Conservation (phyloP, 2,888 invertebrate genomes). For the Aphidoletes aphidimyza region DNA sequence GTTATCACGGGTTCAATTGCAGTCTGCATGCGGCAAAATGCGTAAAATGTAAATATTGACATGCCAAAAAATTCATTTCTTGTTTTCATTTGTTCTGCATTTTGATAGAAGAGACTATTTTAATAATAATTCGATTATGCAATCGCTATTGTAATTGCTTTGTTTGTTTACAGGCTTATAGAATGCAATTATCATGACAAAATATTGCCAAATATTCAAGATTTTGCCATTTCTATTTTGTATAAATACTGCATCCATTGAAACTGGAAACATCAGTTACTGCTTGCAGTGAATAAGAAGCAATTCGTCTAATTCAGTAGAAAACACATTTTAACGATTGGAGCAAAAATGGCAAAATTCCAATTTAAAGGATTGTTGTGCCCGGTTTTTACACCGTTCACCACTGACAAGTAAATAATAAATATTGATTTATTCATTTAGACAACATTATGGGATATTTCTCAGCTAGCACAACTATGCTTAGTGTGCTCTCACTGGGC, state of each 20-base stretch:
- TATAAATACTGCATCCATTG: background rate
- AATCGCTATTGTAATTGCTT: background rate
- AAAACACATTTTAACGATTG: background rate
- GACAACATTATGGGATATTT: too few relatives aligned
- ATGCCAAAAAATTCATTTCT: too few relatives aligned
- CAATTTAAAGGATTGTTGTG: constrained; percentile 73
- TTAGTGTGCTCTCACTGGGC: too few relatives aligned
- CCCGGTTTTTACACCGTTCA: constrained; percentile 78
- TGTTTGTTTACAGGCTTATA: background rate
- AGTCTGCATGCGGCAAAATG: too few relatives aligned
- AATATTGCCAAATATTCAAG: background rate
- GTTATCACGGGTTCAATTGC: too few relatives aligned
- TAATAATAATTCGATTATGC: background rate
- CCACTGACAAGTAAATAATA: constrained; percentile 71
- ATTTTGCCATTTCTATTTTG: background rate
- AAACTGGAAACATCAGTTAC: background rate
- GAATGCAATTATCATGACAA: background rate
- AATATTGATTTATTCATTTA: too few relatives aligned
- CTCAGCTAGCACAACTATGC: too few relatives aligned
- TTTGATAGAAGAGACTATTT: too few relatives aligned
- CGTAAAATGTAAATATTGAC: too few relatives aligned
- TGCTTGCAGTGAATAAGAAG: background rate
- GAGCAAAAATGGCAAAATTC: constrained; percentile 67
- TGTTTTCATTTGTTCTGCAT: too few relatives aligned
- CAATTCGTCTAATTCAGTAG: background rate